These are phyloP conservation scores for Physocephala rufipes DNA, from an alignment of 2,888 invertebrate species.

Conservation along the genomic window DNA sequence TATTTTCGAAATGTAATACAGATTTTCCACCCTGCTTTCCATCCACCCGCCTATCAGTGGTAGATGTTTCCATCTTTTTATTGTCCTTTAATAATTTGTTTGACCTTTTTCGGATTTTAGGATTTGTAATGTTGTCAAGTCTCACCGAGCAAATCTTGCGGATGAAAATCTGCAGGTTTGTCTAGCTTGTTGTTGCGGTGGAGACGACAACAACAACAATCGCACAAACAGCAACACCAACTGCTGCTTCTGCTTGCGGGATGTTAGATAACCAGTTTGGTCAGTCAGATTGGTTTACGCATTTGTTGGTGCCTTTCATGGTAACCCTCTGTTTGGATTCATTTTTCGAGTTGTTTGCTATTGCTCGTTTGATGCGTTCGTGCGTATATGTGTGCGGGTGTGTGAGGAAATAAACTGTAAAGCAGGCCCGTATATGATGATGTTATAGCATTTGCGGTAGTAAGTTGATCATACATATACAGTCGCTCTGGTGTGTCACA, in stretches of 20 bases:
- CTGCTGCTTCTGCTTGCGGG: background rate
- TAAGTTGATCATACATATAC: no score
- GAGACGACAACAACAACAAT: no score
- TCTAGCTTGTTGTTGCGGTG: background rate
- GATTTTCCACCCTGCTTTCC: background rate
- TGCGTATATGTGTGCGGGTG: background rate
- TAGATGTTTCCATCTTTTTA: background rate
- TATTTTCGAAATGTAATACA: no score
- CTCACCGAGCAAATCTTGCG: background rate
- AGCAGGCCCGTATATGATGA: no score
- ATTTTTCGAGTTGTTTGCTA: background rate
- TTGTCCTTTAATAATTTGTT: conserved; percentile 50
- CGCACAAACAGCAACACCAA: background rate
- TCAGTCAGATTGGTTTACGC: background rate
- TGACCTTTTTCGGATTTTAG: conserved; percentile 59
- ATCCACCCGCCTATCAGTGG: background rate
- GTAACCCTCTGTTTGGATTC: no score
- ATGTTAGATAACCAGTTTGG: background rate
- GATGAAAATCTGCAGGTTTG: background rate
- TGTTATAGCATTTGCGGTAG: no score
- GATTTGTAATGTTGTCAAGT: conserved; percentile 46
- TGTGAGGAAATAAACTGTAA: no score
- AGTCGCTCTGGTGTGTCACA: no score
- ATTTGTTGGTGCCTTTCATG: background rate
- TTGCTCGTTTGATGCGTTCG: background rate